A percentile compares a stretch with the other conserved stretches of the same genome.
Conservation (phyloP, 2,888 invertebrate species). For the Melolontha melolontha region DNA sequence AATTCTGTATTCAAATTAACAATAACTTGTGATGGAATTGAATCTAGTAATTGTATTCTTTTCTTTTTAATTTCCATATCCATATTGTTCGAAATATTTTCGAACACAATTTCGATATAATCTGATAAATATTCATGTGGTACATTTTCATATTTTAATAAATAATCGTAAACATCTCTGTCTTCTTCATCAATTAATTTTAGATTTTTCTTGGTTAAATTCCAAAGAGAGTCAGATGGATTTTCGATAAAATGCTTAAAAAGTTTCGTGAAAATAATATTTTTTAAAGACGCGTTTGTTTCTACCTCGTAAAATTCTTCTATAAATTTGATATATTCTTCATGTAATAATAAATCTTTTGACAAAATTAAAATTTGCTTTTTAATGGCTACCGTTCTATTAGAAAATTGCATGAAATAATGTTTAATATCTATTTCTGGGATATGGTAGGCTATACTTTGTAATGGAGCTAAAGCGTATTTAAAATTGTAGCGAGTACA, state of each 20-base stretch:
- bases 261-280: background rate
- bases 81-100: slow-evolving; percentile 1
- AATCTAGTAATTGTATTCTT: slow-evolving; percentile 5
- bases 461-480: slow-evolving; percentile 6
- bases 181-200: background rate
- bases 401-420: slow-evolving; percentile 4
- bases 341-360: background rate
- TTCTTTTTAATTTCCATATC: slow-evolving; percentile 12
- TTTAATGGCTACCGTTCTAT: background rate
- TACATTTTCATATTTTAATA: slow-evolving; percentile 10
- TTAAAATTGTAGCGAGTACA: background rate
- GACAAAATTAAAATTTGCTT: slow-evolving; percentile 13
- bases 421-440: background rate
- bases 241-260: slow-evolving; percentile 15
- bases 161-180: slow-evolving; percentile 1
- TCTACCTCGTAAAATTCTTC: slow-evolving; percentile 1
- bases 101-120: slow-evolving; percentile 15
- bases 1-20: slow-evolving; percentile 6
- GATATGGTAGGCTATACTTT: slow-evolving; percentile 8
- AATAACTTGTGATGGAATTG: slow-evolving; percentile 1
- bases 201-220: background rate
- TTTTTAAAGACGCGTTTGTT: slow-evolving; percentile 3
- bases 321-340: slow-evolving; percentile 2
- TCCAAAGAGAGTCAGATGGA: slow-evolving; percentile 8
- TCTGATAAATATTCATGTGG: slow-evolving; percentile 20